Base-by-base conservation (phyloP, 2,797 vertebrate genomes). In the Tokudaia tokunoshimensis region DNA sequence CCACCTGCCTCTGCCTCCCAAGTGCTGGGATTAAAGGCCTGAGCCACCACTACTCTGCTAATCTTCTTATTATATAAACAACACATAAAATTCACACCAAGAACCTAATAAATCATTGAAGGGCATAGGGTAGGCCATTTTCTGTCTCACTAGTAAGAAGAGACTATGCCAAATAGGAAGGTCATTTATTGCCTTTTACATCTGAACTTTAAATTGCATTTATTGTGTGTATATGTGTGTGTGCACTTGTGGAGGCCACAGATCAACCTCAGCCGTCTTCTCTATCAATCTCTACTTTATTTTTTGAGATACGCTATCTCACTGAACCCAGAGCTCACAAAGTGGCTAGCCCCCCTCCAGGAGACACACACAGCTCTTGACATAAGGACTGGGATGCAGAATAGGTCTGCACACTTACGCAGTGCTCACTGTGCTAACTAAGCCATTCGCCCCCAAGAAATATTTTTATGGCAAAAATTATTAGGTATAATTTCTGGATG, bases 121-220 rank as follows among this genome's bases (percentile, higher is more conserved):
- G 67, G 44, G 67, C 72, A 63, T 47, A 72, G 17, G 80, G 17
- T 78, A 9, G 50, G 37, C 55, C 76, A 83, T 94, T 94, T 94
- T 92, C 31, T 92, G 61, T 47, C 59, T 96, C 79, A 78, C 67
- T 85, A 94, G 29, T 90, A 81, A 88, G 82, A 94, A 82, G 89
- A 83, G 44, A 31, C 44, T 34, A 89, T 29, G 75, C 74, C 41
- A 76, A 76, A 93, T 94, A 17, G 86, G n/a, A 65, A 89, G 37
- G 29, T 65, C 24, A 78, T 84, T 93, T 57, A 50, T 55, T 89
- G 74, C 29, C 79, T 89, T 92, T 91, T 12, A 85, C 50, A 89
- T 93, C 19, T 86, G 79, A 92, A 97, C 37, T 94, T 96, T 93
- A 78, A 96, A 89, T 44, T 50, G 50, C 4, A 50, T 50, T 50